Conservation (phyloP, 35 echinoderm and acorn worm genomes). For the Chiridota heheva region DNA sequence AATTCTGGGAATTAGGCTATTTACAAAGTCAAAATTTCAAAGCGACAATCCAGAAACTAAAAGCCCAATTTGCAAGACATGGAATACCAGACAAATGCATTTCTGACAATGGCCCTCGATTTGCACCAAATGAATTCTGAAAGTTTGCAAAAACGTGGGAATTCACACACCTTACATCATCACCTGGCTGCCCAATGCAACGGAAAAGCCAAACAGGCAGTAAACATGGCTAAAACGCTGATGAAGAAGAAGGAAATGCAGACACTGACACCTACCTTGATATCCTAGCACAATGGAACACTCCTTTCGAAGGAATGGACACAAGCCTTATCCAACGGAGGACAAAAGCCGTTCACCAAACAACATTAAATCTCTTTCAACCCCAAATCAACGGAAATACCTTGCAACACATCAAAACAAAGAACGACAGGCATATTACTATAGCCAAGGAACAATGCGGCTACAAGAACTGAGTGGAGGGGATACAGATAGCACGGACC, state of each 20-base stretch:
- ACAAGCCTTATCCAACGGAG: neutral
- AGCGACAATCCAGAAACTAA: conserved; percentile 28
- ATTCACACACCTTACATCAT: conserved; percentile 59
- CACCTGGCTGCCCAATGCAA: conserved; percentile 18
- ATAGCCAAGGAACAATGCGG: neutral
- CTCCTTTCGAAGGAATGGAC: conserved; percentile 51
- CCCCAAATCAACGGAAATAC: neutral
- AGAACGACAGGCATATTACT: conserved; percentile 27
- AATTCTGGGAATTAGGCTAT: conserved; percentile 65
- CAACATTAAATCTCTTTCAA: neutral
- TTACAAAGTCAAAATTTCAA: neutral
- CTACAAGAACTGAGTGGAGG: neutral
- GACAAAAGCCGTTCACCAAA: conserved; percentile 19
- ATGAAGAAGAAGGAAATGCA: conserved; percentile 29
- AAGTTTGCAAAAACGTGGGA: conserved; percentile 55
- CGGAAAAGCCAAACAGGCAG: conserved; percentile 18
- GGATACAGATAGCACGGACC: conserved; percentile 24
- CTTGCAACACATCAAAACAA: neutral
- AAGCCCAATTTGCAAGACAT: conserved; percentile 43
- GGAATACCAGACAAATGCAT: conserved; percentile 63
- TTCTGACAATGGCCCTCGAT: conserved; percentile 41
- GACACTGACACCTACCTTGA: conserved; percentile 56
- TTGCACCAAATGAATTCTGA: conserved; percentile 41
- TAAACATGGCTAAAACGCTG: conserved; percentile 23
- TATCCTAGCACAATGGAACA: conserved; percentile 61